Conservation (phyloP, 2,113 vertebrate species). For the Tauraco erythrolophus region DNA sequence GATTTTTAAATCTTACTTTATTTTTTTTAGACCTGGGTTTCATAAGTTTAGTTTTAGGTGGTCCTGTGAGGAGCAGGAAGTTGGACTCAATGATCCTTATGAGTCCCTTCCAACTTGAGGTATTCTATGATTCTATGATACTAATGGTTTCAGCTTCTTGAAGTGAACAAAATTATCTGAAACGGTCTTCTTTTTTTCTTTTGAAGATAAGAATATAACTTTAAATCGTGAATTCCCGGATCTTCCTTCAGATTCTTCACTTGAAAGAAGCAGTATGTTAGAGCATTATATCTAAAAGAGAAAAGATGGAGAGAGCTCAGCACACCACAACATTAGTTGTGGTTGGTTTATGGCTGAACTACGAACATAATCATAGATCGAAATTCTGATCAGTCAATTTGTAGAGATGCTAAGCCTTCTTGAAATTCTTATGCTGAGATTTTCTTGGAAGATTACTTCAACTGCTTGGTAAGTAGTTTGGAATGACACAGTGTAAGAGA, state of each 20-base stretch:
- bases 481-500: background rate
- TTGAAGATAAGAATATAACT: background rate
- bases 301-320: background rate
- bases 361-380: background rate
- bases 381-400: background rate
- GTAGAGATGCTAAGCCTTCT: background rate
- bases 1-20: background rate
- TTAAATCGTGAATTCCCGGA: background rate
- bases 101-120: background rate
- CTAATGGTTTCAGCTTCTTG: background rate
- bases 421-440: background rate
- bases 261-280: background rate
- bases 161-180: background rate
- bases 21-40: background rate
- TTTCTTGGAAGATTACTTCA: background rate
- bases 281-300: background rate
- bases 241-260: background rate
- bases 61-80: background rate
- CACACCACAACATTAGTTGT: background rate
- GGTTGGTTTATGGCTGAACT: background rate
- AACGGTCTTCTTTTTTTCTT: background rate
- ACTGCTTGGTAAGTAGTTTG: background rate
- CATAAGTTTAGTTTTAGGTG: background rate
- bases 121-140: background rate
- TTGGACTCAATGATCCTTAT: background rate